Conservation (phyloP, 2,797 vertebrate species). For the Columba guinea region DNA sequence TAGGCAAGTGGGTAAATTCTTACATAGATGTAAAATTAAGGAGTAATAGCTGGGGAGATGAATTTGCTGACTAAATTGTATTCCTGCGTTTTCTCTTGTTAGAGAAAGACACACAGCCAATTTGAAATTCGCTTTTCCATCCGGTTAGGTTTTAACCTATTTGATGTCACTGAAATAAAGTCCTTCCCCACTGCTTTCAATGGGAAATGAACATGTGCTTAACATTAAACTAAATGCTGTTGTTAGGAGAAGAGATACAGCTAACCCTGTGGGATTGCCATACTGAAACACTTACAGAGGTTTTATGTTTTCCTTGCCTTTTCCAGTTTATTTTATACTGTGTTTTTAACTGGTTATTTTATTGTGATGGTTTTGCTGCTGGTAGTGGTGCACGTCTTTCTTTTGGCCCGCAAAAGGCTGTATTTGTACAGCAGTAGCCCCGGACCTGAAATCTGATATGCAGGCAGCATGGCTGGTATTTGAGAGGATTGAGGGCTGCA, state of each 20-base stretch:
- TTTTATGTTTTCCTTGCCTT: background rate
- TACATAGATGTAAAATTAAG: conserved; percentile 39
- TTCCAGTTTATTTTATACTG: background rate
- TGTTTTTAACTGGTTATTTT: background rate
- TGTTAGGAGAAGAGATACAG: background rate
- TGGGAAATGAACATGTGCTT: background rate
- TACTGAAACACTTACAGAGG: background rate
- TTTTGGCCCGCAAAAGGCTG: background rate
- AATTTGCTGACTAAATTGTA: background rate
- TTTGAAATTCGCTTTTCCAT: conserved; percentile 5
- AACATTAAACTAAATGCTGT: background rate
- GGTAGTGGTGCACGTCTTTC: background rate
- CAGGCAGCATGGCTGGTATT: background rate
- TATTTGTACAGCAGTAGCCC: background rate
- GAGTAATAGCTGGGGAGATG: conserved; percentile 17
- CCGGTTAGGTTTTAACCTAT: background rate
- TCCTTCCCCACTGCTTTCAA: background rate
- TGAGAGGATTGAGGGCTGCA: background rate
- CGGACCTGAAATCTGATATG: background rate
- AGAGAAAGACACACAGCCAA: background rate
- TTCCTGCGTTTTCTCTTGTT: conserved; percentile 6
- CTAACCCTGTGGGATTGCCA: background rate
- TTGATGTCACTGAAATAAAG: background rate
- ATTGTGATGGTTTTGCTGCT: background rate
- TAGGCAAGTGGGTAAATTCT: conserved; percentile 34